Percentiles rank a stretch among this genome's conserved stretches.
Conservation (phyloP, 2,888 invertebrate species). For the Pristionchus entomophagus region DNA sequence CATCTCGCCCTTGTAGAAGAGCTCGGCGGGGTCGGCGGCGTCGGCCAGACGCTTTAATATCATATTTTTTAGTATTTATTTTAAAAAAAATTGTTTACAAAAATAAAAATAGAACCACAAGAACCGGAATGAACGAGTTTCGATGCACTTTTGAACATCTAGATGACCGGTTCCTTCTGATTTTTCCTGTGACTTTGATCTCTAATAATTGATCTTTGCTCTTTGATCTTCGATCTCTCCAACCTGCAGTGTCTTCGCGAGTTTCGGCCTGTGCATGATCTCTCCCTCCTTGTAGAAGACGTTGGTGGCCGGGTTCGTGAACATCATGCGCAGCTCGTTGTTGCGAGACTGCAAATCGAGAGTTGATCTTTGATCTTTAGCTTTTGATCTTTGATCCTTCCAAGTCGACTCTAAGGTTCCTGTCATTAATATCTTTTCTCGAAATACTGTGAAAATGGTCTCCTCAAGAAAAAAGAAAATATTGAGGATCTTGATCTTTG, state of each 20-base stretch:
- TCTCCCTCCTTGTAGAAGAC: conserved; percentile 75
- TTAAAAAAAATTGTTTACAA: no score
- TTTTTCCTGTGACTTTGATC: no score
- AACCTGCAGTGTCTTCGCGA: conserved; percentile 27
- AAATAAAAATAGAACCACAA: no score
- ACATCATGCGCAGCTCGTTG: conserved; percentile 63
- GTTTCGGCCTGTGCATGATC: conserved; percentile 65
- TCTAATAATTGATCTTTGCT: no score
- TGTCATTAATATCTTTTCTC: no score
- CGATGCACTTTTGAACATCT: neutral
- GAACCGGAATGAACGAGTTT: no score
- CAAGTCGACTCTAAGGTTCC: no score
- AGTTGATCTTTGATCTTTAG: neutral
- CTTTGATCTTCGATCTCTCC: no score
- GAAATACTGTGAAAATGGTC: no score
- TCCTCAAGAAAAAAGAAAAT: no score
- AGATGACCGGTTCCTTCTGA: no score
- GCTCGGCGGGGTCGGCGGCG: conserved; percentile 69
- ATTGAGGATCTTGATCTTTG: neutral
- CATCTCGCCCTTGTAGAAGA: conserved; percentile 75
- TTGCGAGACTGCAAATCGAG: neutral
- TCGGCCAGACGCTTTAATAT: conserved; percentile 62
- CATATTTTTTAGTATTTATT: conserved; percentile 34
- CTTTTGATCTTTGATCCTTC: no score
- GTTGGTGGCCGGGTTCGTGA: conserved; percentile 73